phyloP scores from a whole-genome alignment of 2,888 invertebrate genomes.

The Unio pictorum region DNA sequence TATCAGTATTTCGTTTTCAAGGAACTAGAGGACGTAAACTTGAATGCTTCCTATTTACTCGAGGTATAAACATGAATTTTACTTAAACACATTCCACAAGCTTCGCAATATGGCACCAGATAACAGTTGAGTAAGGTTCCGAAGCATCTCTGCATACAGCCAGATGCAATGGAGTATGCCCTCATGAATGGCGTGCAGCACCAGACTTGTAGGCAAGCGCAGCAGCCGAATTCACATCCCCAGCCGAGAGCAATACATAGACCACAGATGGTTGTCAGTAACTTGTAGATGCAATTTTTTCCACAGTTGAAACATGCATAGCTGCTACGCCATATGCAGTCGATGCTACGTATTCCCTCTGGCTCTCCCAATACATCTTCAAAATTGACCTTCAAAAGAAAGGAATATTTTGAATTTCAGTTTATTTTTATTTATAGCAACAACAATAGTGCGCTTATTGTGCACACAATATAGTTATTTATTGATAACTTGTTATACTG shows the following conservation, averaged over 20 bases:
- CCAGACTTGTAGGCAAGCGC: slow-evolving; percentile 81
- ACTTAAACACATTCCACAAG: slow-evolving; percentile 50
- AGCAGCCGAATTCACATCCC: slow-evolving; percentile 68
- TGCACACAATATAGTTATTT: no score
- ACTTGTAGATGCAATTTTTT: slow-evolving; percentile 80
- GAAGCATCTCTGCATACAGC: slow-evolving; percentile 63
- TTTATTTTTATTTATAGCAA: no score
- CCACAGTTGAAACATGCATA: slow-evolving; percentile 77
- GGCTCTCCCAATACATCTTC: slow-evolving; percentile 61
- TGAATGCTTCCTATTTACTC: no score
- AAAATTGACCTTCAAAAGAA: slow-evolving; percentile 38
- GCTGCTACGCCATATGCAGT: slow-evolving; percentile 82
- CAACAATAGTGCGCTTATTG: no score
- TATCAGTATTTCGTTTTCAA: no score
- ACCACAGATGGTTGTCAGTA: slow-evolving; percentile 79
- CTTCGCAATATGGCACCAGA: slow-evolving; percentile 79
- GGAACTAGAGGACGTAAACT: no score
- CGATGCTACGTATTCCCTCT: slow-evolving; percentile 70
- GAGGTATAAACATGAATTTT: slow-evolving; percentile 31
- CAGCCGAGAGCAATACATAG: slow-evolving; percentile 79
- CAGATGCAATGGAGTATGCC: slow-evolving; percentile 77
- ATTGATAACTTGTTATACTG: no score
- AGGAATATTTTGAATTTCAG: not conserved
- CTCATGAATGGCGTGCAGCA: slow-evolving; percentile 80
- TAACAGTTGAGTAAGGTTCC: slow-evolving; percentile 74